Evolutionary conservation across 2,113 vertebrate genomes (phyloP).

Genomic region (Asarcornis scutulata): DNA sequence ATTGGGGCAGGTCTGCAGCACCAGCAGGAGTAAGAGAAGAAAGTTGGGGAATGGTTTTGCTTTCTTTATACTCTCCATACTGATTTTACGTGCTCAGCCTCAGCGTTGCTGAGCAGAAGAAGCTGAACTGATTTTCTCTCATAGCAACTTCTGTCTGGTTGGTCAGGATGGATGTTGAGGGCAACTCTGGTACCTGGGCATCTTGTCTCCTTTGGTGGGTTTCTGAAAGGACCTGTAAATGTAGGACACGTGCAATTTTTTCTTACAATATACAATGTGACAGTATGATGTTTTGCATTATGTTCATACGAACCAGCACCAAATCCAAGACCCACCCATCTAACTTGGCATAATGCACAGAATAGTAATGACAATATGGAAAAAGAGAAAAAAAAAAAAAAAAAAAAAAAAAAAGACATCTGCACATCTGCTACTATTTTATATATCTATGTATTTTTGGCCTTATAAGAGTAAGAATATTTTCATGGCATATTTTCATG

Average conservation of each 20-base stretch:
- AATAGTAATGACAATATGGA: not conserved
- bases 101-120: not conserved
- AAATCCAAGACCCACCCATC: not conserved
- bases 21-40: not conserved
- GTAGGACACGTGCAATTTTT: no score
- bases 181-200: no score
- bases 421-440: not conserved
- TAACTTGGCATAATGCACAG: not conserved
- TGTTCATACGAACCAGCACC: not conserved
- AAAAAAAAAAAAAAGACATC: not conserved
- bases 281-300: not conserved
- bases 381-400: not conserved
- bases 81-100: not conserved
- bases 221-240: not conserved
- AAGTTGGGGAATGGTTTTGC: not conserved
- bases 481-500: not conserved
- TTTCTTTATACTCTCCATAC: not conserved
- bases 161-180: not conserved
- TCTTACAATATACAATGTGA: not conserved
- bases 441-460: not conserved
- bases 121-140: not conserved
- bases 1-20: not conserved
- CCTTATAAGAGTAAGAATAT: not conserved
- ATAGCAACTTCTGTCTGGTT: not conserved
- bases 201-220: not conserved